Evolutionary conservation across 37 sponge, comb jelly and placozoan genomes (phyloP).

Genomic region (Geodia barretti): DNA sequence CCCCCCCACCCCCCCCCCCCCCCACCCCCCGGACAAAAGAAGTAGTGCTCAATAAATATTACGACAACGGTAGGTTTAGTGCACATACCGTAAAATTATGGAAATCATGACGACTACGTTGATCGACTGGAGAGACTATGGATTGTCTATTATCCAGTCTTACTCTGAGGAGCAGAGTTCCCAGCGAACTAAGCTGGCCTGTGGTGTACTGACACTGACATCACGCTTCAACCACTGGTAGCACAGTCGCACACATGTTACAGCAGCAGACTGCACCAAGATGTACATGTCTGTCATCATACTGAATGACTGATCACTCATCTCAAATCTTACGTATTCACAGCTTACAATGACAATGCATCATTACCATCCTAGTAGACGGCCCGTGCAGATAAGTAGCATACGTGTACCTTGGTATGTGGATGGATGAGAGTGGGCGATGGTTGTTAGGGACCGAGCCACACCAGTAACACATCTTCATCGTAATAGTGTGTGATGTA

Average conservation of each 20-base stretch:
- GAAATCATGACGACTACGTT: no score
- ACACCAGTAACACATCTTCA: conserved; percentile 30
- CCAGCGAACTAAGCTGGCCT: conserved; percentile 46
- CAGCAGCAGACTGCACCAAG: conserved; percentile 37
- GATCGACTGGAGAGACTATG: no score
- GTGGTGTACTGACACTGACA: background rate
- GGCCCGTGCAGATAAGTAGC: background rate
- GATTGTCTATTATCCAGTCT: no score
- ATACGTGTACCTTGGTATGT: conserved; percentile 59
- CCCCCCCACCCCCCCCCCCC: no score
- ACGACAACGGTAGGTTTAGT: no score
- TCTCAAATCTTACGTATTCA: background rate
- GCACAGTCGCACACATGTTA: conserved; percentile 62
- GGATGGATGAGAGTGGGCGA: conserved; percentile 54
- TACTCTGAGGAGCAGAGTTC: conserved; percentile 59
- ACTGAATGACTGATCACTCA: background rate
- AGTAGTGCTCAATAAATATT: no score
- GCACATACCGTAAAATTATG: no score
- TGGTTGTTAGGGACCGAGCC: conserved; percentile 47
- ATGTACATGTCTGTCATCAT: background rate
- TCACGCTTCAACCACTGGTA: conserved; percentile 79
- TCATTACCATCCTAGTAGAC: background rate
- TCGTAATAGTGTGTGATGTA: background rate
- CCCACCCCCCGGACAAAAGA: no score
- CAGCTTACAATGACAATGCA: background rate